Evolutionary conservation across 2,113 vertebrate species (phyloP), one percentile per base, ranked within the genome.

Genomic region (Polypterus senegalus): DNA sequence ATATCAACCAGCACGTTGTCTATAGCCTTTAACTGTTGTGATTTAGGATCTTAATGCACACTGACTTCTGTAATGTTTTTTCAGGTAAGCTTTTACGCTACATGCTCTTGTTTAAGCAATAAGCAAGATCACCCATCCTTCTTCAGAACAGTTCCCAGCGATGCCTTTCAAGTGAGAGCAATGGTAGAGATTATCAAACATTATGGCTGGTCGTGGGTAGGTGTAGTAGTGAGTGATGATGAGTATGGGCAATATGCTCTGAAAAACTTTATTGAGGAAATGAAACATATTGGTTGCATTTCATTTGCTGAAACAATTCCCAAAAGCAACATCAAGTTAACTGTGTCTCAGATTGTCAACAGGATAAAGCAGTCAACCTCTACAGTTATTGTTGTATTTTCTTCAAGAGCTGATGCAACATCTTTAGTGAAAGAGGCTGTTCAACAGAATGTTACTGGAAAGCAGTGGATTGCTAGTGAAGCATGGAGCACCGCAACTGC

Each of bases 401-500:
- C 67, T 59, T 81, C 78, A 79, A 78, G 82, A 45, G 69, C 73
- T 5, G 82, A 85, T 58, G 78, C 80, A 48, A 76, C 66, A 11
- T 65, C 72, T 5, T 66, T 88, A 46, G 77, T 85, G 43, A 49
- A 71, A 44, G 78, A 86, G 56, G 71, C 84, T 1, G 63, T 54
- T 43, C 67, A 70, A 3, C 68, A 74, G 53, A 85, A 86, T 49
- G 81, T 88, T 58, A 85, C 78, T 3, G 80, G 66, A 62, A 74
- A 77, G 9, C 76, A 81, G 66, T 85, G 83, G 66, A 59, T 86
- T 44, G 82, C 80, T 66, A 82, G 82, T 65, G 82, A 85, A 65
- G 72, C 77, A 9, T 86, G 80, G 82, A 83, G 82, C 65, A 82
- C 80, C 45, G 80, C 62, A 3, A 59, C 3, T n/a, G 10, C 46